These are phyloP conservation scores for Diarsia brunnea DNA, from an alignment of 2,888 invertebrate genomes.

Conservation along the genomic window DNA sequence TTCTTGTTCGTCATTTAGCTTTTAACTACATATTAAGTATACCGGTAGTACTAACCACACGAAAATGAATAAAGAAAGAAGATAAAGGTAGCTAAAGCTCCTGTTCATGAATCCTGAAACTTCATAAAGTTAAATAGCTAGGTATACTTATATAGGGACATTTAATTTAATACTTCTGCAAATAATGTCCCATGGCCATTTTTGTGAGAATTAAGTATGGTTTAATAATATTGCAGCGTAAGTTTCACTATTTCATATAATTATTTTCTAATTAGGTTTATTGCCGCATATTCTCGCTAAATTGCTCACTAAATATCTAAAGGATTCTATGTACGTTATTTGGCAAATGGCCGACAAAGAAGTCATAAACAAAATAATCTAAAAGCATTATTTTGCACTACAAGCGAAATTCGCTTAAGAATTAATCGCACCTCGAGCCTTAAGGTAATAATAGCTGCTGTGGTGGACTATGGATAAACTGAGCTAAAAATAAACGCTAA, in stretches of 20 bases:
- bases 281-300: background rate
- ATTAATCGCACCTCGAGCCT: conserved; percentile 5
- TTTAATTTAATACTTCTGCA: background rate
- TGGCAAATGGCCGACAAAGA: conserved; percentile 6
- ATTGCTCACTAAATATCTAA: background rate
- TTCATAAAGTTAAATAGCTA: background rate
- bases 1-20: background rate
- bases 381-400: conserved; percentile 6
- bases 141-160: background rate
- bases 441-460: conserved; percentile 13
- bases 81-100: background rate
- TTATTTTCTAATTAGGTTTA: background rate
- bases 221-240: background rate
- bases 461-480: background rate
- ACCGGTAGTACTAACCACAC: too few relatives aligned
- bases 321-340: background rate
- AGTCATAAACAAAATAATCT: conserved; percentile 8
- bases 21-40: conserved; percentile 29
- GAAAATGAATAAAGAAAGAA: too few relatives aligned
- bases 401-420: background rate
- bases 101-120: background rate
- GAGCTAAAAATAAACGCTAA: conserved; percentile 25
- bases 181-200: background rate
- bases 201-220: background rate
- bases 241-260: background rate